phyloP scores from a whole-genome alignment of 1,140 invertebrate genomes.

The Lasioglossum baleicum region DNA sequence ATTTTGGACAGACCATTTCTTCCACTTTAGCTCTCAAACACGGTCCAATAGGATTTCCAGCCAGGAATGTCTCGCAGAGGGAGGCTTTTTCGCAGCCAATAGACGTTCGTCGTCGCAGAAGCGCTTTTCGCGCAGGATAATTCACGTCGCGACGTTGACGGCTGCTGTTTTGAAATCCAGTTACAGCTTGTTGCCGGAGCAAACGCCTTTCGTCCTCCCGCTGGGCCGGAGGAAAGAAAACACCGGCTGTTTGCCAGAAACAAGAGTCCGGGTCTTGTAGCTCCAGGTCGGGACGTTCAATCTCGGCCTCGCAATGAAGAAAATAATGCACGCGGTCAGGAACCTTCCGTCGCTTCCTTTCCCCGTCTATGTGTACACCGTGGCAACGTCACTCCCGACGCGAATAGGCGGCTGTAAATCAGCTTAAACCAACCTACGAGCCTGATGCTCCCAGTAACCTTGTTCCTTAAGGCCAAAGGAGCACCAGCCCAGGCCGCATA shows the following conservation, averaged over 20 bases:
- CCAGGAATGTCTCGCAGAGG: background rate
- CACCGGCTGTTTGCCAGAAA: background rate
- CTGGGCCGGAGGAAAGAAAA: background rate
- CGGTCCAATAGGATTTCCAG: background rate
- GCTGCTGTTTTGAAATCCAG: conserved; percentile 15
- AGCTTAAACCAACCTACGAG: background rate
- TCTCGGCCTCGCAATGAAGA: background rate
- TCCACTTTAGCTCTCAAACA: background rate
- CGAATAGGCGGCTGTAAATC: background rate
- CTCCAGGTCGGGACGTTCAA: background rate
- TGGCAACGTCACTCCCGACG: background rate
- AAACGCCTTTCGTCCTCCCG: background rate
- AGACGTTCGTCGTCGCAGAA: no score
- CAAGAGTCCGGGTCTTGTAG: background rate
- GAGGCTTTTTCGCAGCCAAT: background rate
- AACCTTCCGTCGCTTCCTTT: background rate
- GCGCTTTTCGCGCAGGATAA: background rate
- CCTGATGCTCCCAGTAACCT: background rate
- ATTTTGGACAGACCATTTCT: background rate
- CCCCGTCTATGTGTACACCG: background rate
- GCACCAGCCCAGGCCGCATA: background rate
- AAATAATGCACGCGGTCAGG: background rate
- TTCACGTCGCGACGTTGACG: background rate
- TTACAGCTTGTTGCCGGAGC: conserved; percentile 6
- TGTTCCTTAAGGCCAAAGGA: background rate